Evolutionary conservation across 2,888 invertebrate genomes (phyloP).

Genomic region (Agrypnus murinus): DNA sequence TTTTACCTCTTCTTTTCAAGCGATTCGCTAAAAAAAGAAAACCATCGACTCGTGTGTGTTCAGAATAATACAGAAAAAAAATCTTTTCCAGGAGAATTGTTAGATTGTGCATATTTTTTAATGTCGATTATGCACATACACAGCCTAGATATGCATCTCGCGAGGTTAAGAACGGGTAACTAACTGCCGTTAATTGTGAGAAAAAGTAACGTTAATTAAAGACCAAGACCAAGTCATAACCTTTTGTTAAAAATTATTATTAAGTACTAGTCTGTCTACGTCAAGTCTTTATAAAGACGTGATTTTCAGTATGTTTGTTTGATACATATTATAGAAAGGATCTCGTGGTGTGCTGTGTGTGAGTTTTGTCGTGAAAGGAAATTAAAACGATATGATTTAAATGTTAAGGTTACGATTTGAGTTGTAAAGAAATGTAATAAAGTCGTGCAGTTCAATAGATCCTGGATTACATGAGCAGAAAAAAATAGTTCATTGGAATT

Average conservation of each 20-base stretch:
- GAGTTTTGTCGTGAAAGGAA: conserved; percentile 23
- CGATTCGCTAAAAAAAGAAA: conserved; percentile 5
- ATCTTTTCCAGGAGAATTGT: not conserved
- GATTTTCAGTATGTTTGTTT: conserved; percentile 16
- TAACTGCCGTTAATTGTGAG: conserved; percentile 32
- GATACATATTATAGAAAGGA: conserved; percentile 9
- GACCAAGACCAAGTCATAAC: conserved; percentile 25
- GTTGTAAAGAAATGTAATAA: not conserved
- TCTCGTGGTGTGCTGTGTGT: too few relatives aligned
- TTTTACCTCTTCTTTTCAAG: not conserved
- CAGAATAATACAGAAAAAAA: not conserved
- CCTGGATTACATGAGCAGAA: not conserved
- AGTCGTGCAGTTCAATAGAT: conserved; percentile 12
- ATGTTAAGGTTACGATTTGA: conserved; percentile 22
- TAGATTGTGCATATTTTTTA: conserved; percentile 24
- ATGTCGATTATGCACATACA: conserved; percentile 19
- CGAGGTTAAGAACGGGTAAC: conserved; percentile 25
- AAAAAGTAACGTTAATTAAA: conserved; percentile 33
- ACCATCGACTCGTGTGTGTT: too few relatives aligned
- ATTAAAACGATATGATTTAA: conserved; percentile 15
- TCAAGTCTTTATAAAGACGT: conserved; percentile 4
- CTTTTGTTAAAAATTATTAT: conserved; percentile 23
- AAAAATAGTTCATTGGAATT: conserved; percentile 6
- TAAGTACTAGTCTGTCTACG: not conserved
- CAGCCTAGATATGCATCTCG: conserved; percentile 33